A percentile compares a stretch with the other conserved stretches of the same genome.
Conservation (phyloP, 2,113 vertebrate genomes). For the Nicator chloris region DNA sequence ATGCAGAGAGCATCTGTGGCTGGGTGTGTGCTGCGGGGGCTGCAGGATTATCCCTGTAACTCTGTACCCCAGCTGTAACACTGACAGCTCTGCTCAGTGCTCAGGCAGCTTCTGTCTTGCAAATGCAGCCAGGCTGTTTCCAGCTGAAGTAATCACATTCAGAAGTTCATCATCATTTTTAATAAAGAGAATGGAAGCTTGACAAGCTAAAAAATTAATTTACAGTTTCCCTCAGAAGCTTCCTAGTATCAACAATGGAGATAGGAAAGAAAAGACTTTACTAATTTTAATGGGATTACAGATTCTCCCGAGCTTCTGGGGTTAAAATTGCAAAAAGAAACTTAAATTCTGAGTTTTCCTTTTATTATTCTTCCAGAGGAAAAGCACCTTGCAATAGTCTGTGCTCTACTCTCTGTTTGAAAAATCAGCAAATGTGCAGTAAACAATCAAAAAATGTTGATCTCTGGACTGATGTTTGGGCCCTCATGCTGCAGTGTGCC, state of each 20-base stretch:
- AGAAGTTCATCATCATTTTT: background rate
- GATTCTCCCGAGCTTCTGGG: background rate
- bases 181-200: background rate
- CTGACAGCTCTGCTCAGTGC: background rate
- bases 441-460: background rate
- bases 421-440: background rate
- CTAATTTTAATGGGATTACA: background rate
- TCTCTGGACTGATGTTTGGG: background rate
- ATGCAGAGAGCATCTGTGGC: background rate
- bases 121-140: background rate
- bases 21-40: accelerated
- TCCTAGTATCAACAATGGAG: background rate
- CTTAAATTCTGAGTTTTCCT: background rate
- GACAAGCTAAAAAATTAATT: background rate
- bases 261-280: background rate
- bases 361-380: background rate
- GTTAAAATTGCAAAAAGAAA: background rate
- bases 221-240: background rate
- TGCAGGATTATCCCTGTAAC: background rate
- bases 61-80: background rate
- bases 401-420: background rate
- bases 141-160: background rate
- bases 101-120: background rate
- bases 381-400: background rate
- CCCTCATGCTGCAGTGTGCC: accelerated